A percentile compares a stretch with the other conserved stretches of the same genome.
Evolutionary conservation across 92 coral and sea anemone species (phyloP).

Genomic region (Epizoanthus scotinus): DNA sequence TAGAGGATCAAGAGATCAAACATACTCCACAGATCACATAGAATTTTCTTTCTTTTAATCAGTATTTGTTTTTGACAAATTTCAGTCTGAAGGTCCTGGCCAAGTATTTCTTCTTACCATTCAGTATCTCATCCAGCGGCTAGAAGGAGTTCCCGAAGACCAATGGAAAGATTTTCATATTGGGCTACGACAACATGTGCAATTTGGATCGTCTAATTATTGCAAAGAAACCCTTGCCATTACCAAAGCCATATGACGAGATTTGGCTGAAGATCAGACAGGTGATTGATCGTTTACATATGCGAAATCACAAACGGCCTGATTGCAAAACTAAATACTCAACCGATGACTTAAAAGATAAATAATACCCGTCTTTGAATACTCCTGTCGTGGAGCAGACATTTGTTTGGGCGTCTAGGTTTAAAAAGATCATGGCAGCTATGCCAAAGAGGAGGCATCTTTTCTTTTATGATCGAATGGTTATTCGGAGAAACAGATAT

Average conservation of each 20-base stretch:
- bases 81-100: constrained; percentile 50
- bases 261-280: constrained; percentile 56
- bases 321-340: constrained; percentile 48
- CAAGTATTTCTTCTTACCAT: constrained; percentile 55
- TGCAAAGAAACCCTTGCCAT: constrained; percentile 46
- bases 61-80: neutral
- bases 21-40: no score
- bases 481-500: constrained; percentile 44
- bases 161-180: constrained; percentile 49
- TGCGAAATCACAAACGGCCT: constrained; percentile 52
- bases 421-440: constrained; percentile 48
- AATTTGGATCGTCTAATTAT: constrained; percentile 46
- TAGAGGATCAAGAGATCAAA: no score
- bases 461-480: constrained; percentile 47
- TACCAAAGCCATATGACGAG: constrained; percentile 48
- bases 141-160: constrained; percentile 43
- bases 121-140: constrained; percentile 40
- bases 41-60: no score
- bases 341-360: constrained; percentile 44
- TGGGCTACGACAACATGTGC: constrained; percentile 66
- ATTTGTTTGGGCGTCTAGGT: constrained; percentile 46
- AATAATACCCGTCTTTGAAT: constrained; percentile 45
- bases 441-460: constrained; percentile 48
- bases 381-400: constrained; percentile 61
- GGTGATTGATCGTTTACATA: constrained; percentile 62